Evolutionary conservation across 2,888 invertebrate species (phyloP).

Genomic region (Darwinula stevensoni): DNA sequence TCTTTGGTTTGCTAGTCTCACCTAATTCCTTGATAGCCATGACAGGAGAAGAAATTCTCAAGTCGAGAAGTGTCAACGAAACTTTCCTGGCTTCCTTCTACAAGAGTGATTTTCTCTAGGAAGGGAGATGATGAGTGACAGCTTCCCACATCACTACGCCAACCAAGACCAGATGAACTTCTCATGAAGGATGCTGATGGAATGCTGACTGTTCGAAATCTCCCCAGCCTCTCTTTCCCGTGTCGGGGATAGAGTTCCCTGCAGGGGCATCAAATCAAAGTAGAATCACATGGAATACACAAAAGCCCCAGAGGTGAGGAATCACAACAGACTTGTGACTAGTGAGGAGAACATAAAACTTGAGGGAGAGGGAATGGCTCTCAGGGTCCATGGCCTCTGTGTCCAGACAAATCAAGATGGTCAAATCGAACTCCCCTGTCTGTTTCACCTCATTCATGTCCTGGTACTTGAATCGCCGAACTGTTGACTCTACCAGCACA

Average conservation of each 20-base stretch:
- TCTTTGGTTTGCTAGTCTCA: no score
- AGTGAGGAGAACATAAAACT: conserved; percentile 29
- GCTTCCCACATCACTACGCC: no score
- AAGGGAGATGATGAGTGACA: no score
- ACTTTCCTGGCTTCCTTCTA: background rate
- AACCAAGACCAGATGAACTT: no score
- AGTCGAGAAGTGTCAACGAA: conserved; percentile 6
- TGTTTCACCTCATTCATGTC: conserved; percentile 27
- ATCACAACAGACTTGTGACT: conserved; percentile 25
- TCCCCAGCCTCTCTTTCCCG: conserved; percentile 27
- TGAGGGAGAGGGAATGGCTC: conserved; percentile 18
- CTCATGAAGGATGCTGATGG: conserved; percentile 8
- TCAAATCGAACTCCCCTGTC: conserved; percentile 33
- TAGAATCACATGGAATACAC: no score
- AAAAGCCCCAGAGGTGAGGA: no score
- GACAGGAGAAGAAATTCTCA: background rate
- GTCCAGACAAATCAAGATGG: conserved; percentile 29
- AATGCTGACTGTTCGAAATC: conserved; percentile 25
- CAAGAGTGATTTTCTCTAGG: no score
- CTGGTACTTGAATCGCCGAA: conserved; percentile 25
- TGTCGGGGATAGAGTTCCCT: conserved; percentile 23
- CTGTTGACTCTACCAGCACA: conserved; percentile 28
- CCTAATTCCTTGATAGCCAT: no score
- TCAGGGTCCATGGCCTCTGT: conserved; percentile 9
- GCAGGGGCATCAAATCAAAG: no score